These are phyloP conservation scores for Ormyrus thymus DNA, from an alignment of 2,888 invertebrate species.

Conservation along the genomic window DNA sequence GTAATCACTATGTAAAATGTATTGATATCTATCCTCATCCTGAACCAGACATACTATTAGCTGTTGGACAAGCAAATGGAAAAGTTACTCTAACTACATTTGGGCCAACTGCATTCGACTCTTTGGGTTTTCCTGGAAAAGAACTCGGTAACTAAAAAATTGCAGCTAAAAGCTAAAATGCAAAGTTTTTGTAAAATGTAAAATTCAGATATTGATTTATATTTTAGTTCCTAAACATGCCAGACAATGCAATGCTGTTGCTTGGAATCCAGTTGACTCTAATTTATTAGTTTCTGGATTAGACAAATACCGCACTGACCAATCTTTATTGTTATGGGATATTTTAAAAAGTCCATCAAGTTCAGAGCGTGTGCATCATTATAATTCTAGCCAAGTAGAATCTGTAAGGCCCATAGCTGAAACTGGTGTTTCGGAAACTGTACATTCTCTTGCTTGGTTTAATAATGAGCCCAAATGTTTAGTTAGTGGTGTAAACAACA, in stretches of 20 bases:
- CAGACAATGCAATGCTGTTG: slow-evolving; percentile 89
- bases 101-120: slow-evolving; percentile 82
- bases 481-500: slow-evolving; percentile 92
- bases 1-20: slow-evolving; percentile 88
- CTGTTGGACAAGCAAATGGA: slow-evolving; percentile 93
- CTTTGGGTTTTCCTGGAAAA: slow-evolving; percentile 82
- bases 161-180: background rate
- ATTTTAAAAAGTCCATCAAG: slow-evolving; percentile 77
- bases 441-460: slow-evolving; percentile 91
- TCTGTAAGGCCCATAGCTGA: slow-evolving; percentile 81
- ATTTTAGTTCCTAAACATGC: slow-evolving; percentile 86
- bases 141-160: slow-evolving; percentile 79
- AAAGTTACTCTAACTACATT: slow-evolving; percentile 88
- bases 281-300: slow-evolving; percentile 90
- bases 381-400: slow-evolving; percentile 75
- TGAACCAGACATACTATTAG: slow-evolving; percentile 87
- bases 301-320: slow-evolving; percentile 92
- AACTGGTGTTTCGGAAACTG: slow-evolving; percentile 88
- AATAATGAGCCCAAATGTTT: slow-evolving; percentile 84
- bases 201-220: background rate
- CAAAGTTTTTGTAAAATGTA: background rate
- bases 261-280: slow-evolving; percentile 90
- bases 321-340: slow-evolving; percentile 94
- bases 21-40: slow-evolving; percentile 89
- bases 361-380: slow-evolving; percentile 70